phyloP scores from a whole-genome alignment of 2,113 vertebrate species.

The Carassius carassius region DNA sequence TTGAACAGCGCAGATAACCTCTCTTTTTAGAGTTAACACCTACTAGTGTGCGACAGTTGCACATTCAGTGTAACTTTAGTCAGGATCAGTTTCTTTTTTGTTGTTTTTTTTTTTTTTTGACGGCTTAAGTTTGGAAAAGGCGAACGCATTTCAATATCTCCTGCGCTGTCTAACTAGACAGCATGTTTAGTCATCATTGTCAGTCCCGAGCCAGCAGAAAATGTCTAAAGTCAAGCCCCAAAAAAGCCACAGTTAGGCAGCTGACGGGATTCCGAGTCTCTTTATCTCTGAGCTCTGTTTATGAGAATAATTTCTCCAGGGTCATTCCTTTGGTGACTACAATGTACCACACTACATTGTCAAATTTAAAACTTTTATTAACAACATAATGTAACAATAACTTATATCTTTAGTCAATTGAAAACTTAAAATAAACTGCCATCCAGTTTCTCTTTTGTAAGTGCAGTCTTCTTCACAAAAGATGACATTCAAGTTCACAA shows the following conservation, averaged over 20 bases:
- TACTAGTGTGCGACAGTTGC: neutral
- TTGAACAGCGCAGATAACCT: neutral
- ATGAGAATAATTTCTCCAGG: neutral
- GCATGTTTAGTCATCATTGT: neutral
- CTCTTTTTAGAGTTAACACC: neutral
- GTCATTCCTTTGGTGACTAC: no score
- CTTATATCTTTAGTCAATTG: no score
- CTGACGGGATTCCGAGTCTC: neutral
- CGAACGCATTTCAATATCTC: neutral
- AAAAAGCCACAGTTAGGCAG: neutral
- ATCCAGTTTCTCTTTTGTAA: no score
- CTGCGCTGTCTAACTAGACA: neutral
- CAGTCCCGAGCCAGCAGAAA: neutral
- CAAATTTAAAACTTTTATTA: no score
- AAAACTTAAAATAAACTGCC: no score
- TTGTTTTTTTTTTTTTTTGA: neutral
- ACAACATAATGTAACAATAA: no score
- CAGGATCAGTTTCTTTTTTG: neutral
- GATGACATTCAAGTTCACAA: no score
- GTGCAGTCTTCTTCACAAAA: no score
- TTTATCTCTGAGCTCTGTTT: neutral
- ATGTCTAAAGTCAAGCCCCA: neutral
- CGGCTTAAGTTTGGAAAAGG: slow-evolving; percentile 19
- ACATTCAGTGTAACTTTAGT: slow-evolving; percentile 7
- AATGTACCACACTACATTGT: no score